Conservation (phyloP, 2,797 vertebrate genomes). For the Karalla daura region DNA sequence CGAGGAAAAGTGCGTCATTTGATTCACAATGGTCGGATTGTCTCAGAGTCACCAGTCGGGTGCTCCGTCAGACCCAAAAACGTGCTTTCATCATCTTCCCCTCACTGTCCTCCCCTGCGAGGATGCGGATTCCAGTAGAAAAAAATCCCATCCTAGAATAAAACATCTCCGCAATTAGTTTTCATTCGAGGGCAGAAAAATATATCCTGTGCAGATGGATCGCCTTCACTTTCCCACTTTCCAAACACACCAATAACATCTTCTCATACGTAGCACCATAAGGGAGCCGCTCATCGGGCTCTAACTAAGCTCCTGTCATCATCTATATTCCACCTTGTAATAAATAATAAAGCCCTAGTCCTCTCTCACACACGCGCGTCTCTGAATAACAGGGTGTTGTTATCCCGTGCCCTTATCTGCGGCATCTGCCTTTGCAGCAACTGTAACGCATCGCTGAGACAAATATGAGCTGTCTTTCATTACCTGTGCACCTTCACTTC, state of each 20-base stretch:
- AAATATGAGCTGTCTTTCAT: neutral
- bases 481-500: constrained; percentile 67
- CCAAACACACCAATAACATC: constrained; percentile 6
- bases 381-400: constrained; percentile 19
- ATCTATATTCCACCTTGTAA: too few relatives aligned
- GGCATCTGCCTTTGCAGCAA: constrained; percentile 17
- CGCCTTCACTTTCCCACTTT: constrained; percentile 38
- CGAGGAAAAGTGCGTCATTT: constrained; percentile 76
- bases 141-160: neutral
- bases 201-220: neutral
- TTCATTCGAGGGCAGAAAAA: constrained; percentile 13
- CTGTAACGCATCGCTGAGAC: neutral
- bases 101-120: constrained; percentile 19
- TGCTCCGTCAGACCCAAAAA: constrained; percentile 54
- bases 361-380: too few relatives aligned
- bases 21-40: constrained; percentile 74
- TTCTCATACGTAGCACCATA: too few relatives aligned
- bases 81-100: constrained; percentile 26
- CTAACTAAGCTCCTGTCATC: too few relatives aligned
- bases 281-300: too few relatives aligned
- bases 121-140: neutral
- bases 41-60: constrained; percentile 50
- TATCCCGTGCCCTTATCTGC: constrained; percentile 13
- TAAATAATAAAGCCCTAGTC: too few relatives aligned
- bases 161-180: constrained; percentile 42